A percentile compares a stretch with the other conserved stretches of the same genome.
Conservation (phyloP, 2,113 vertebrate genomes). For the Ptyas mucosa region DNA sequence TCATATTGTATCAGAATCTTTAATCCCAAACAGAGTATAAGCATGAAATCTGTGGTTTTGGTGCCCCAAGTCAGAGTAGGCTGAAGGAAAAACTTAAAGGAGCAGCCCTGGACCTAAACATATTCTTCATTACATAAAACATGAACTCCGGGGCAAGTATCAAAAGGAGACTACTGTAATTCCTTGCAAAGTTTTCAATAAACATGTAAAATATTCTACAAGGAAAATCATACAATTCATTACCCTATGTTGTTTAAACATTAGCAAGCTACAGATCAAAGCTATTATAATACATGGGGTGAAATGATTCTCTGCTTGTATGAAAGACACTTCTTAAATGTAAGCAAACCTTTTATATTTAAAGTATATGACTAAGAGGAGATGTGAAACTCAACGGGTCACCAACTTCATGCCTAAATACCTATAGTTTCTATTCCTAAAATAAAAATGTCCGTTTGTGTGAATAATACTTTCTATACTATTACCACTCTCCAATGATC, state of each 20-base stretch:
- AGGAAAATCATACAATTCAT: neutral
- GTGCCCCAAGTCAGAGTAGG: neutral
- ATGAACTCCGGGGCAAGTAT: neutral
- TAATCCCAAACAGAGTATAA: neutral
- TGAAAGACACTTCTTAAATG: neutral
- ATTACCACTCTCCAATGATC: neutral
- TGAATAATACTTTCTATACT: neutral
- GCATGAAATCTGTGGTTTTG: neutral
- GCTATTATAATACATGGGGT: neutral
- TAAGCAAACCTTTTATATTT: neutral
- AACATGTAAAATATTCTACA: neutral
- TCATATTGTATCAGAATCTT: neutral
- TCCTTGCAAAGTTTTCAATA: neutral
- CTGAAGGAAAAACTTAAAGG: neutral
- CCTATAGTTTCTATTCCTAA: neutral
- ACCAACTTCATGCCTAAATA: neutral
- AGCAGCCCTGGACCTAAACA: neutral
- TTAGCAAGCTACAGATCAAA: neutral
- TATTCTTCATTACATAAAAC: neutral
- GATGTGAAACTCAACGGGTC: neutral
- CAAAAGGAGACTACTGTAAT: neutral
- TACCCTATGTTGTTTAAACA: neutral
- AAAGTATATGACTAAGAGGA: neutral
- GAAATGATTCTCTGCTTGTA: neutral
- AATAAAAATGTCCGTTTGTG: slow-evolving; percentile 15